Percentiles rank a stretch among this genome's conserved stretches.
Conservation (phyloP, 2,113 vertebrate species). For the Ceyx cyanopectus region DNA sequence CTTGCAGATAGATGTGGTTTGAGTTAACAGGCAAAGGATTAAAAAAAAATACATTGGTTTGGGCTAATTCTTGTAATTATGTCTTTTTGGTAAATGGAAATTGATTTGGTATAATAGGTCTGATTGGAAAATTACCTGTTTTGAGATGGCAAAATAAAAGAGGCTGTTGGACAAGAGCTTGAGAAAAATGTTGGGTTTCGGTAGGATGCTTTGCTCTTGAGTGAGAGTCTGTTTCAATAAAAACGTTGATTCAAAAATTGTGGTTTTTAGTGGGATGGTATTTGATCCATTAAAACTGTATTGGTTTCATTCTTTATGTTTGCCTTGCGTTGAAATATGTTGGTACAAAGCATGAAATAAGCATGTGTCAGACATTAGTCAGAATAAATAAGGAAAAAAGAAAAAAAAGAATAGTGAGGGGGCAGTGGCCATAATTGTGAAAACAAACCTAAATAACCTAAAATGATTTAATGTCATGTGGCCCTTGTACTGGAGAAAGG, state of each 20-base stretch:
- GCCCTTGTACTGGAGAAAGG: background rate
- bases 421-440: background rate
- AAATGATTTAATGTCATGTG: background rate
- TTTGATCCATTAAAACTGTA: constrained; percentile 66
- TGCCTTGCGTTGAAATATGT: constrained; percentile 47
- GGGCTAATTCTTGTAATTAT: constrained; percentile 73
- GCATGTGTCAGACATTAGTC: constrained; percentile 47
- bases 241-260: constrained; percentile 66
- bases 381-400: background rate
- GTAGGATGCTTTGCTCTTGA: constrained; percentile 22
- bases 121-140: constrained; percentile 78
- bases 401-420: background rate
- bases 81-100: constrained; percentile 67
- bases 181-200: constrained; percentile 49
- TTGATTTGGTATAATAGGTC: constrained; percentile 44
- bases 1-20: constrained; percentile 79
- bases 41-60: constrained; percentile 69
- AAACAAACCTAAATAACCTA: background rate
- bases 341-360: constrained; percentile 56
- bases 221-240: constrained; percentile 64
- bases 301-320: constrained; percentile 56
- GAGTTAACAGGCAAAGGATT: constrained; percentile 75
- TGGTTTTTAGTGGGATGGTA: constrained; percentile 37
- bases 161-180: constrained; percentile 38
- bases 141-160: constrained; percentile 53